Conservation (phyloP, 2,113 vertebrate genomes). For the Gallinago undulata region DNA sequence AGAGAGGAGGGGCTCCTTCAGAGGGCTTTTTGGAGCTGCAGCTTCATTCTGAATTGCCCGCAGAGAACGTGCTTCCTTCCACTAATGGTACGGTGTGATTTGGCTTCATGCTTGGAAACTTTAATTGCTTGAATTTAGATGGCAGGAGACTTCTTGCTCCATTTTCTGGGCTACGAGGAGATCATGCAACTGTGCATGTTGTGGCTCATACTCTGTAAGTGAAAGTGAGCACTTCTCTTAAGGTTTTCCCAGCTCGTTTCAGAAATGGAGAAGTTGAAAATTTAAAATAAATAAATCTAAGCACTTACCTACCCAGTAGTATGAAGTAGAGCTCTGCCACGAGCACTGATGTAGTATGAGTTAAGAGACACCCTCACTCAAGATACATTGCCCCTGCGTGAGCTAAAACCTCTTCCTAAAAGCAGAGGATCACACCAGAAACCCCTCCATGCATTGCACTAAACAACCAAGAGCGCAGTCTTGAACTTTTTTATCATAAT, state of each 20-base stretch:
- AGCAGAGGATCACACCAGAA: background rate
- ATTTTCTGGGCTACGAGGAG: background rate
- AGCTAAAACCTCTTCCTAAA: background rate
- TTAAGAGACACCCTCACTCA: background rate
- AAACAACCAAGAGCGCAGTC: background rate
- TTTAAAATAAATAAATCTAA: background rate
- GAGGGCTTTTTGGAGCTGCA: background rate
- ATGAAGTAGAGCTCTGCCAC: background rate
- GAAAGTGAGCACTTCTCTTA: background rate
- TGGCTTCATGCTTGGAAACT: background rate
- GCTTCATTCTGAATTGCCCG: background rate
- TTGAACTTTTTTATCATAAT: background rate
- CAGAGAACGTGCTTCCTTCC: background rate
- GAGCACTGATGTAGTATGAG: background rate
- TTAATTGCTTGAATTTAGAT: background rate
- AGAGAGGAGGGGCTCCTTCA: background rate
- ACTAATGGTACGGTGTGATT: background rate
- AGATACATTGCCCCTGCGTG: background rate
- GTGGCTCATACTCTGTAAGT: background rate
- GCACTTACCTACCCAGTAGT: background rate
- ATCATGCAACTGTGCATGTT: background rate
- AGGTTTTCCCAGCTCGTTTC: background rate
- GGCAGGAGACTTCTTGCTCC: background rate
- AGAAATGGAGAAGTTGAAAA: background rate
- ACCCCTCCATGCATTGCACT: background rate